These are phyloP conservation scores for Hemichromis elongatus DNA, from an alignment of 2,113 vertebrate genomes.

Conservation along the genomic window DNA sequence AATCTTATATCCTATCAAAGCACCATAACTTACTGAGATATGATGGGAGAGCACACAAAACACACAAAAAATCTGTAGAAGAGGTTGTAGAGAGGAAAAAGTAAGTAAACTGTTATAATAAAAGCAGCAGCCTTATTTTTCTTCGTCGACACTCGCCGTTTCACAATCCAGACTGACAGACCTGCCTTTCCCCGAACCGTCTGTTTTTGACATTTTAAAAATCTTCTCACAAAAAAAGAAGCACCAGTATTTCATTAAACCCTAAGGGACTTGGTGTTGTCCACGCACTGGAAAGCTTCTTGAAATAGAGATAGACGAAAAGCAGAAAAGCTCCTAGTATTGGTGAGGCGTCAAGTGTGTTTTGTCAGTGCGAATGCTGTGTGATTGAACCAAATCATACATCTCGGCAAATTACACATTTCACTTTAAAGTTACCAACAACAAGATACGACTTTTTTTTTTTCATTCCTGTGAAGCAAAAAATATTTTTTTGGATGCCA, in stretches of 20 bases:
- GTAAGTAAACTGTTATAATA: background rate
- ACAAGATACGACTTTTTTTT: background rate
- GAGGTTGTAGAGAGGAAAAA: background rate
- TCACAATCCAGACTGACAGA: background rate
- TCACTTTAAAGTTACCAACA: background rate
- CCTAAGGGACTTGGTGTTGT: background rate
- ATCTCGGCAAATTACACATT: background rate
- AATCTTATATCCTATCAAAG: background rate
- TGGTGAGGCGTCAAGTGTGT: background rate
- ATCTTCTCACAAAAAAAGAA: constrained; percentile 6
- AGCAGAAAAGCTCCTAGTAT: background rate
- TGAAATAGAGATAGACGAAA: background rate
- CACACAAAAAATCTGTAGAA: background rate
- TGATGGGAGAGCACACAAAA: background rate
- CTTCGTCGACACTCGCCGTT: background rate
- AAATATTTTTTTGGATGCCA: background rate
- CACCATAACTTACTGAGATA: background rate
- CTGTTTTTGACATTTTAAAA: constrained; percentile 2
- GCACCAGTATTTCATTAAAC: background rate
- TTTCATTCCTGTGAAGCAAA: background rate
- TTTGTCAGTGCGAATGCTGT: background rate
- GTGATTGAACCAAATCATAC: background rate
- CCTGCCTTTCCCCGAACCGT: constrained; percentile 13
- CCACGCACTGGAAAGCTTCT: background rate
- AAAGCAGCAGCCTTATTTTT: background rate